phyloP scores from a whole-genome alignment of 53 echinoderm and acorn worm genomes.

The Paracentrotus lividus region DNA sequence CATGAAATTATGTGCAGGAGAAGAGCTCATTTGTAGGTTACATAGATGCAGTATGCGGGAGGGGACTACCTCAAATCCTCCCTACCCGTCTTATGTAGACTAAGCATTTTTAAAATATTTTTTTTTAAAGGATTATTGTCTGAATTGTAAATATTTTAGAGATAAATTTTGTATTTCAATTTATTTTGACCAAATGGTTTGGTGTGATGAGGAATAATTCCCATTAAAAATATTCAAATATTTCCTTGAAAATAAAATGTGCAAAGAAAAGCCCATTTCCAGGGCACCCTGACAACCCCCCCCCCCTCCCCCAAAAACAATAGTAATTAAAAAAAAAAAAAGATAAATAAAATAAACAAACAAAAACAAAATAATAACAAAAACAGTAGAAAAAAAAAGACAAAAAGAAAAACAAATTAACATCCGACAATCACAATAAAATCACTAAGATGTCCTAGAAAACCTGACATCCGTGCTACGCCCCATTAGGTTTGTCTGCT shows the following conservation, averaged over 20 bases:
- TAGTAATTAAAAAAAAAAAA: no score
- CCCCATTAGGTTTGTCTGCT: slow-evolving; percentile 2
- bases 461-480: not conserved
- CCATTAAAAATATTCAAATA: no score
- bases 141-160: no score
- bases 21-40: not conserved
- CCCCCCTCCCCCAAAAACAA: no score
- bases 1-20: not conserved
- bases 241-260: not conserved
- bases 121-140: no score
- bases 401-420: not conserved
- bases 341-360: no score
- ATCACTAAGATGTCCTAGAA: not conserved
- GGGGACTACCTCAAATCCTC: not conserved
- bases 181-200: no score
- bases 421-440: not conserved
- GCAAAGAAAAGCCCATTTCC: not conserved
- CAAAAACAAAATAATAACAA: no score
- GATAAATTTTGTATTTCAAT: no score
- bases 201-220: no score
- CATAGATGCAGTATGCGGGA: not conserved
- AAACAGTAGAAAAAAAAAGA: no score
- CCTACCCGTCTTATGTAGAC: not conserved
- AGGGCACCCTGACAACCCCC: not conserved
- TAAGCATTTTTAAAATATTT: not conserved